Conservation (phyloP, 2,888 invertebrate genomes). For the Andrena dorsata region DNA sequence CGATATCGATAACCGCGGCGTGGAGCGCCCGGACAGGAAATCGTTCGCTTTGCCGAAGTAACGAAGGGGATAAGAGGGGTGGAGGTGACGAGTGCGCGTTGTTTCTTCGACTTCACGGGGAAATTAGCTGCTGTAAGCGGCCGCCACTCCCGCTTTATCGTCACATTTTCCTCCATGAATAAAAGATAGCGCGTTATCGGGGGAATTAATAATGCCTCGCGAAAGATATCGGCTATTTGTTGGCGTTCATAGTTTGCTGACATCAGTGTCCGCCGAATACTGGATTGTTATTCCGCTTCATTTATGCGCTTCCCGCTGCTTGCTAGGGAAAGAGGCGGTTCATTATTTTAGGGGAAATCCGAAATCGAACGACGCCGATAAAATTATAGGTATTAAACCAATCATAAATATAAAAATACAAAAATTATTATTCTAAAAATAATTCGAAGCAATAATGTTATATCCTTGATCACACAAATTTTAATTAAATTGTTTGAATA, state of each 20-base stretch:
- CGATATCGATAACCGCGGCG: background rate
- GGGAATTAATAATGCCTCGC: slow-evolving; percentile 48
- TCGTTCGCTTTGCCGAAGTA: background rate
- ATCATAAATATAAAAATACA: no score
- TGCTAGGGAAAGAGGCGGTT: background rate
- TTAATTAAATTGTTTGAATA: no score
- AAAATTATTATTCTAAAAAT: no score
- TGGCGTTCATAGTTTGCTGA: slow-evolving; percentile 35
- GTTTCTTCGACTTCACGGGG: slow-evolving; percentile 38
- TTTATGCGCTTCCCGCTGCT: slow-evolving; percentile 7
- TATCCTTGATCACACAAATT: no score
- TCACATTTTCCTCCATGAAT: slow-evolving; percentile 38
- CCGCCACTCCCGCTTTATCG: slow-evolving; percentile 34
- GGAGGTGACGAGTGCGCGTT: slow-evolving; percentile 15
- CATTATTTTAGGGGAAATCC: background rate
- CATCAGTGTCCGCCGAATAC: slow-evolving; percentile 20
- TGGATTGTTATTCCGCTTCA: slow-evolving; percentile 6
- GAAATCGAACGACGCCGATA: background rate
- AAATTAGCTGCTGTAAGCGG: slow-evolving; percentile 38
- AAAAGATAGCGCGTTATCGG: slow-evolving; percentile 45
- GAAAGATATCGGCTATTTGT: slow-evolving; percentile 42
- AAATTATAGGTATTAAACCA: no score
- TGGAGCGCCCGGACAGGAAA: background rate
- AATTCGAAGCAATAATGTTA: no score
- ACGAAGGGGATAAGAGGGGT: background rate